Base-by-base conservation (phyloP, 2,888 invertebrate species). In the Theristus sp. region DNA sequence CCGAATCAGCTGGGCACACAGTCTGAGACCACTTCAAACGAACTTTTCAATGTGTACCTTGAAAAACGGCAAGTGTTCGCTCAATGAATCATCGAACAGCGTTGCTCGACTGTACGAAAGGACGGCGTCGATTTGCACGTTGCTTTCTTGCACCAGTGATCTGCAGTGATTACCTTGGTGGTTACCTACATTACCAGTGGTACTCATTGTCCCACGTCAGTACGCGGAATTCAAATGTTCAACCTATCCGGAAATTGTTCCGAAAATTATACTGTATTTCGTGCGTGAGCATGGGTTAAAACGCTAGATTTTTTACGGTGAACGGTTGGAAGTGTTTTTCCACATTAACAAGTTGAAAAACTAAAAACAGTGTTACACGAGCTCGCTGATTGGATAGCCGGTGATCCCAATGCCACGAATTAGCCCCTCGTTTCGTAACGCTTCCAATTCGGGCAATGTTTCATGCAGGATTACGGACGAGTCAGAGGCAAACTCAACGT, bases 361-460 rank as follows among this genome's bases (percentile, higher is more conserved):
- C 25, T 52, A n/a, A 52, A 52, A 24, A 6, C 25, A n/a, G 6
- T 52, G 24, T n/a, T n/a, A 55, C 55, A 29, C 26, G 3, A 55
- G 55, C 22, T 3, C 22, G 6, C 6, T 2, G 17, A 57, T 13
- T 28, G 57, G 31, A 57, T 57, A 57, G 22, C 57, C 57, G 25
- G 57, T 57, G 29, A 57, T 57, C 6, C 57, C 57, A 24, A 57
- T 57, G 29, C 30, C 6, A 30, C 24, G 29, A n/a, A 25, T 26
- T 31, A 30, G 29, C 2, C 57, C 57, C 3, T 2, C 6, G 3
- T 13, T 24, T 31, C n/a, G 29, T 30, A 25, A 22, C 26, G 6
- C 30, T 31, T 57, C 24, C n/a, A 57, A 26, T 10, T 10, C 57
- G 13, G 57, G 57, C 22, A 57, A 46, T 24, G 57, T 57, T 57